A percentile compares a stretch with the other conserved stretches of the same genome.
phyloP scores from a whole-genome alignment of 2,113 vertebrate species.

The Podarcis muralis region DNA sequence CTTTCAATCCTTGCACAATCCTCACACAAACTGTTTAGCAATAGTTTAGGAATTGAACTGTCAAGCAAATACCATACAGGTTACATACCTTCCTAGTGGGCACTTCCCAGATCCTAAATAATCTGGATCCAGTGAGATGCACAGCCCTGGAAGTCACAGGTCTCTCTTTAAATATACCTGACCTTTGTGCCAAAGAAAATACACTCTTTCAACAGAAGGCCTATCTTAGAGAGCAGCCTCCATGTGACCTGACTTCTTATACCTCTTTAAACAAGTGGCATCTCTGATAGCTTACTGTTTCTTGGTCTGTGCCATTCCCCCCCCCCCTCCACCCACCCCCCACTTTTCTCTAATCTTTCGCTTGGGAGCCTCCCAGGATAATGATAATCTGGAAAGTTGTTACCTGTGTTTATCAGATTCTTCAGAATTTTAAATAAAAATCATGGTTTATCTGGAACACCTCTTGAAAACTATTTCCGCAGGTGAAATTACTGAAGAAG shows the following conservation, averaged over 20 bases:
- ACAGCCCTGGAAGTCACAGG: not conserved
- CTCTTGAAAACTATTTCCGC: slow-evolving; percentile 72
- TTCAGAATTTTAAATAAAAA: not conserved
- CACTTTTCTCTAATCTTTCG: not conserved
- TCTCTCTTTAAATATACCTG: not conserved
- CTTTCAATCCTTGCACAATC: not conserved
- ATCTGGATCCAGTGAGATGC: no score
- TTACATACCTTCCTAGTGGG: not conserved
- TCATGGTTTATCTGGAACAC: slow-evolving; percentile 59
- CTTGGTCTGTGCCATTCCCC: not conserved
- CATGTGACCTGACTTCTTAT: not conserved
- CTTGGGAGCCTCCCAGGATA: not conserved
- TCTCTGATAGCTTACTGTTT: not conserved
- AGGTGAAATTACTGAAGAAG: slow-evolving; percentile 97
- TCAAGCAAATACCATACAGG: not conserved
- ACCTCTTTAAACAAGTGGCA: not conserved
- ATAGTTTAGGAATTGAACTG: not conserved
- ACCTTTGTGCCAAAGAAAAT: not conserved
- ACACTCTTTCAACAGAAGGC: not conserved
- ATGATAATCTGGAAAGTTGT: not conserved
- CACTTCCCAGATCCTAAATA: not conserved
- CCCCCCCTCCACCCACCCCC: not conserved
- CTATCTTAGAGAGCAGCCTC: no score
- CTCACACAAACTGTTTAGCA: not conserved
- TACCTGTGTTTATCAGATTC: not conserved